Evolutionary conservation across 2,888 invertebrate genomes (phyloP), one percentile per base, ranked within the genome.

Genomic region (Bembecia ichneumoniformis): DNA sequence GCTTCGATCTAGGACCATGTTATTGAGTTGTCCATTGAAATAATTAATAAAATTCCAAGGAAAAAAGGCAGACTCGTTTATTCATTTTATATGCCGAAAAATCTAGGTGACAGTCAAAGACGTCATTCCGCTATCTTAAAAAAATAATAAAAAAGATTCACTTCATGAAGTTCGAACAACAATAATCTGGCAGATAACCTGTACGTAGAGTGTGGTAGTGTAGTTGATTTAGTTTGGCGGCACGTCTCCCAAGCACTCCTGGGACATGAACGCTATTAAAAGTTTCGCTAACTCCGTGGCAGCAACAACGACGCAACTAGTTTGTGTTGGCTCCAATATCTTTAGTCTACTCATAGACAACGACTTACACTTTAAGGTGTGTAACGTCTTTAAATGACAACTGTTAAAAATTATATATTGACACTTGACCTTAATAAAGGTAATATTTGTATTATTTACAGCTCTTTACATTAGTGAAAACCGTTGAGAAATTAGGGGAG

Each of bases 261-360:
- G 62, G 60, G 62, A 59, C 60, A 35, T 35, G 73, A 76, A 82
- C 77, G 71, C 83, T 82, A 83, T 83, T 84, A 83, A 82, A 83
- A 84, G 76, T 84, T 84, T 61, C 50, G 48, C 72, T 65, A 77
- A 78, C 76, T 77, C 62, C 56, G 61, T 63, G 71, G 66, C 66
- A 72, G 68, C 68, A 58, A 63, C 68, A 58, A 63, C 64, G 73
- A 74, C 77, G 64, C 69, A 72, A 75, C 74, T 73, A 74, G 81
- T 81, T 77, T 75, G 66, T 70, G 69, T 75, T 68, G 58, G 62
- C 35, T 36, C 55, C 54, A 58, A 61, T 64, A 63, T 63, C 64
- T 64, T 9, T 28, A 28, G 7, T 28, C 9, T 9, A 28, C 28
- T 28, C 28, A 28, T 9, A 60, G 66, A 68, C 68, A 67, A 62